Evolutionary conservation across 2,113 vertebrate genomes (phyloP).

Genomic region (Dryoscopus gambensis): DNA sequence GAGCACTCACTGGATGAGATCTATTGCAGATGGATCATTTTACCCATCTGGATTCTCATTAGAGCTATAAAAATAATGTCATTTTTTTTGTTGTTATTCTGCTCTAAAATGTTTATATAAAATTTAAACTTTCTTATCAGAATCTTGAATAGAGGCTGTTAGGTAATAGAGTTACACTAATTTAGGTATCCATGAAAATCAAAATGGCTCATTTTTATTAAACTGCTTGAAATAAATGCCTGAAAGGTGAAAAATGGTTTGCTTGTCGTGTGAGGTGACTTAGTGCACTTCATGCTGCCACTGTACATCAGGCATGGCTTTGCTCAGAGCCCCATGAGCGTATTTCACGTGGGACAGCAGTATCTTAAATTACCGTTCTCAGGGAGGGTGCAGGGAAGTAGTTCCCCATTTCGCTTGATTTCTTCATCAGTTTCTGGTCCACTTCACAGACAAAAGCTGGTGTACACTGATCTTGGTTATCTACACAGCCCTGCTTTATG

Average conservation of each 20-base stretch:
- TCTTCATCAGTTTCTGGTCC: background rate
- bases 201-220: background rate
- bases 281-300: background rate
- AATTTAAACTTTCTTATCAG: background rate
- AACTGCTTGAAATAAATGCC: background rate
- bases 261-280: background rate
- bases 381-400: background rate
- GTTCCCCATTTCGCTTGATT: background rate
- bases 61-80: background rate
- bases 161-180: background rate
- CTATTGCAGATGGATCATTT: background rate
- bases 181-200: background rate
- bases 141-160: background rate
- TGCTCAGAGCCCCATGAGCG: background rate
- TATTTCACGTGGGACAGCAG: background rate
- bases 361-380: background rate
- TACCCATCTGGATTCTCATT: background rate
- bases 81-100: background rate
- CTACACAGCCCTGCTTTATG: fast-evolving
- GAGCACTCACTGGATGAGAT: background rate
- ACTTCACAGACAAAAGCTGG: background rate
- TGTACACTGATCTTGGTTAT: background rate
- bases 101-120: background rate
- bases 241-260: background rate
- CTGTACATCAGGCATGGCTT: background rate